Evolutionary conservation across 2,113 vertebrate species (phyloP).

Genomic region (Limanda limanda): DNA sequence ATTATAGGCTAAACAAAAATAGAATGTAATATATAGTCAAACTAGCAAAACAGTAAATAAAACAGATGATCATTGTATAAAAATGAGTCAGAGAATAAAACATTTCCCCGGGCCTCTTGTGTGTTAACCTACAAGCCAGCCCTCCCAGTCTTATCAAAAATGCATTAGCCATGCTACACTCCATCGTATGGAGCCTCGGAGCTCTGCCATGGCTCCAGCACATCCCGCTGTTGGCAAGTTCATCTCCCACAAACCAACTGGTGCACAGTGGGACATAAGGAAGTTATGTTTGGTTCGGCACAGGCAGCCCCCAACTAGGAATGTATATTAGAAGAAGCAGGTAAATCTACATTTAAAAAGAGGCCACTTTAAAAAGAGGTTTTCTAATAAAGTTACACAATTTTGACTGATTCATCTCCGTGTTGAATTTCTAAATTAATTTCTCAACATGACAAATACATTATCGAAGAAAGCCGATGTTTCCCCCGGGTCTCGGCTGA

Average conservation of each 20-base stretch:
- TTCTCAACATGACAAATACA: conserved; percentile 13
- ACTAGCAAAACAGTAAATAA: conserved; percentile 3
- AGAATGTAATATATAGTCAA: neutral
- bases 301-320: neutral
- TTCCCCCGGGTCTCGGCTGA: neutral
- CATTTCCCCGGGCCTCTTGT: conserved; percentile 33
- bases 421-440: neutral
- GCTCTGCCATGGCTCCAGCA: conserved; percentile 54
- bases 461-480: conserved; percentile 16
- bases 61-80: neutral
- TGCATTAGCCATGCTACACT: conserved; percentile 75
- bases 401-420: neutral
- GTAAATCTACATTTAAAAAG: no score
- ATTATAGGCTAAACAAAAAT: neutral
- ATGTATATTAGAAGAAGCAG: neutral
- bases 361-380: neutral
- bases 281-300: conserved; percentile 33
- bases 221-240: conserved; percentile 59
- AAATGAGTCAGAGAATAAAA: neutral
- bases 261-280: conserved; percentile 35
- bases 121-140: conserved; percentile 64
- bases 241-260: conserved; percentile 53
- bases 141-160: conserved; percentile 75
- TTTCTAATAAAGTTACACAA: neutral
- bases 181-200: conserved; percentile 61